A percentile compares a stretch with the other conserved stretches of the same genome.
Conservation (phyloP, 2,888 invertebrate genomes). For the Gnatocerus cornutus region DNA sequence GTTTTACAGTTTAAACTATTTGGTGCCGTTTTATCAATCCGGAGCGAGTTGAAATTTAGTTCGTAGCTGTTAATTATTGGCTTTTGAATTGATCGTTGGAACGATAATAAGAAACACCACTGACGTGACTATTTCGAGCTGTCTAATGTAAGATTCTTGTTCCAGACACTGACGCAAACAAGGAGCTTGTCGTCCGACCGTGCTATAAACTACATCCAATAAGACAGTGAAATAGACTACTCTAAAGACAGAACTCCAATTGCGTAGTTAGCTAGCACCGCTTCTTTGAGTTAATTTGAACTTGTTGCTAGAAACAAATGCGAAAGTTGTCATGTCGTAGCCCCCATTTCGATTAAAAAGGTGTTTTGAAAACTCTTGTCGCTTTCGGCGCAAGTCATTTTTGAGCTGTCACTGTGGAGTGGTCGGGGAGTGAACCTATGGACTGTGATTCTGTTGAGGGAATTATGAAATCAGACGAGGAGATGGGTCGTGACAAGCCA, state of each 20-base stretch:
- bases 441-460: constrained; percentile 56
- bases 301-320: constrained; percentile 19
- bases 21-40: too few relatives aligned
- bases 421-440: constrained; percentile 55
- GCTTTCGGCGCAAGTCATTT: constrained; percentile 32
- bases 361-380: constrained; percentile 11
- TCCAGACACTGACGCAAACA: constrained; percentile 36
- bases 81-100: neutral
- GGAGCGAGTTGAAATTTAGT: neutral
- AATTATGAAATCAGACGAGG: constrained; percentile 65
- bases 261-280: constrained; percentile 15
- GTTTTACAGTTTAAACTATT: too few relatives aligned
- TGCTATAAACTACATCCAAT: constrained; percentile 37
- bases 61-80: neutral
- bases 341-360: neutral
- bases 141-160: constrained; percentile 37
- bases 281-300: constrained; percentile 13
- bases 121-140: constrained; percentile 11
- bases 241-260: constrained; percentile 20
- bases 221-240: constrained; percentile 19
- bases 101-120: constrained; percentile 9
- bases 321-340: constrained; percentile 20
- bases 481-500: constrained; percentile 63
- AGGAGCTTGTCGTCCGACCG: constrained; percentile 29
- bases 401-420: constrained; percentile 54